phyloP scores from a whole-genome alignment of 1,140 invertebrate species.

The Antheraea mylitta region DNA sequence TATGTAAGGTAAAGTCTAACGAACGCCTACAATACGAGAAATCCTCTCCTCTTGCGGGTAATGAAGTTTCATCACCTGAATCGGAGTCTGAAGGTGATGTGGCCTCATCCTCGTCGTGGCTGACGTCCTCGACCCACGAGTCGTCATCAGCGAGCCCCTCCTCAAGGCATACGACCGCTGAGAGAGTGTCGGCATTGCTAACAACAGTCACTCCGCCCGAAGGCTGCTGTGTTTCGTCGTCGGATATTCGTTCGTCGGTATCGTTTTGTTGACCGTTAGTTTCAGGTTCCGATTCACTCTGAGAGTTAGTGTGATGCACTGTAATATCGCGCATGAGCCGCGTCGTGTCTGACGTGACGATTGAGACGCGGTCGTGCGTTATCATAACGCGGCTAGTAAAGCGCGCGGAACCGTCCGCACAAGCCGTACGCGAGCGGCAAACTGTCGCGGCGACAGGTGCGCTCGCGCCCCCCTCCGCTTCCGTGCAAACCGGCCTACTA shows the following conservation, averaged over 20 bases:
- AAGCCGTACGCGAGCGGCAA: slow-evolving; percentile 75
- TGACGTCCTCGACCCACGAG: slow-evolving; percentile 92
- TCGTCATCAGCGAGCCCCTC: slow-evolving; percentile 92
- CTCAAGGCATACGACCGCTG: slow-evolving; percentile 87
- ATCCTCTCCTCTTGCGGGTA: slow-evolving; percentile 88
- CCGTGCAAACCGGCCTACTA: slow-evolving; percentile 72
- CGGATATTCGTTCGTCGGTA: slow-evolving; percentile 62
- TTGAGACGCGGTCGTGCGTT: slow-evolving; percentile 86
- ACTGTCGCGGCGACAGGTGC: slow-evolving; percentile 72
- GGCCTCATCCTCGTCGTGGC: slow-evolving; percentile 85
- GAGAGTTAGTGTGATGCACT: slow-evolving; percentile 79
- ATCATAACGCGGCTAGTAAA: slow-evolving; percentile 94
- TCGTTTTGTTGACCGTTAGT: slow-evolving; percentile 50
- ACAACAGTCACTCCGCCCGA: slow-evolving; percentile 81
- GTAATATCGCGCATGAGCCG: slow-evolving; percentile 81
- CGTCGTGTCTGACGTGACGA: slow-evolving; percentile 86
- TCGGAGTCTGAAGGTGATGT: slow-evolving; percentile 81
- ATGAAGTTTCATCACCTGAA: slow-evolving; percentile 78
- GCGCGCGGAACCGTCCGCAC: slow-evolving; percentile 81
- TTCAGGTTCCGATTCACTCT: slow-evolving; percentile 61
- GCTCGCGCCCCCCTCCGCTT: slow-evolving; percentile 73
- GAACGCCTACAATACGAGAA: slow-evolving; percentile 88
- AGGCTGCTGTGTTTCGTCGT: slow-evolving; percentile 64
- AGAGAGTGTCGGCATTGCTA: slow-evolving; percentile 82
- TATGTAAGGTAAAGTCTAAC: slow-evolving; percentile 94